Conservation (phyloP, 2,888 invertebrate genomes). For the Nipponacmea schrenckii region DNA sequence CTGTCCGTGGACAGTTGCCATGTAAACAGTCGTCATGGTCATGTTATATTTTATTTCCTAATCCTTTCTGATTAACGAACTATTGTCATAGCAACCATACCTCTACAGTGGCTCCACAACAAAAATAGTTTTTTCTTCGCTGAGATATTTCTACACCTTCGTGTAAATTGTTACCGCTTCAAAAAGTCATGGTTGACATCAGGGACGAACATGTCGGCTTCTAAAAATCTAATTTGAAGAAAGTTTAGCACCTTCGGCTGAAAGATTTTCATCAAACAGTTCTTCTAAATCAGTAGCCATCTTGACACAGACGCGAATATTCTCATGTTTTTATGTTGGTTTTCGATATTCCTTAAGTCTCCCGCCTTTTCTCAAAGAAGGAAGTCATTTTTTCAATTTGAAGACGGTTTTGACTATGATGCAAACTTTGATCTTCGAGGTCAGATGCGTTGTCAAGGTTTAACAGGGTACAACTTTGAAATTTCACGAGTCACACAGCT, state of each 20-base stretch:
- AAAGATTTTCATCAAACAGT: not conserved
- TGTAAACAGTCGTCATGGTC: not conserved
- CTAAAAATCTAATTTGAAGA: not conserved
- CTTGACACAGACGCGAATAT: too few species aligned
- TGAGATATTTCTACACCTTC: not conserved
- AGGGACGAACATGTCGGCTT: not conserved
- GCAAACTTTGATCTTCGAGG: too few species aligned
- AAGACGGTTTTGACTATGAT: too few species aligned
- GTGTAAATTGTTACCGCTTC: not conserved
- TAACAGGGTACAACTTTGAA: too few species aligned
- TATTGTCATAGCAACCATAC: not conserved
- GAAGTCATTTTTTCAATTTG: too few species aligned
- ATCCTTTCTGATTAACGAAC: constrained; percentile 1
- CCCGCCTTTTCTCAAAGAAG: too few species aligned
- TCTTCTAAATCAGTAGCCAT: too few species aligned
- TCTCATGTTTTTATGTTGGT: too few species aligned
- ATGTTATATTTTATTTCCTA: not conserved
- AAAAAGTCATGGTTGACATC: not conserved
- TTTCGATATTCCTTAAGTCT: too few species aligned
- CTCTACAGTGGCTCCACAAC: not conserved
- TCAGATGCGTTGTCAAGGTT: too few species aligned
- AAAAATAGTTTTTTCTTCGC: not conserved
- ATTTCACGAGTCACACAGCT: too few species aligned
- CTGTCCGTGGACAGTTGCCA: not conserved
- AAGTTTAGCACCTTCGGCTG: not conserved